Base-by-base conservation (phyloP, 2,113 vertebrate species). In the Takifugu flavidus region DNA sequence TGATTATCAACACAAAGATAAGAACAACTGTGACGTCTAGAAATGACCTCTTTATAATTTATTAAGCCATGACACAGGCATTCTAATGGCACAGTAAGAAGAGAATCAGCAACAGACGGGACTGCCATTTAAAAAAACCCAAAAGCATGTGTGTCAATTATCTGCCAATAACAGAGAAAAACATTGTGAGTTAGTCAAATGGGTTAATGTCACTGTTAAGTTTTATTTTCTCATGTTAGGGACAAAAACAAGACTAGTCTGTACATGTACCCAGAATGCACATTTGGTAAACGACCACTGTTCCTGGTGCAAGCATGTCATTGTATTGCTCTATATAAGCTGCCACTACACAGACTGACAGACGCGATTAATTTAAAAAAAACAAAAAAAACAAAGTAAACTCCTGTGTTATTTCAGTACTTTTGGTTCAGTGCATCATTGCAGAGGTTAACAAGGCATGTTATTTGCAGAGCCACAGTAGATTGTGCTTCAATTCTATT, bases 241-340 rank as follows among this genome's bases (percentile, higher is more conserved):
- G 47, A 74, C 55, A 14, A 62, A 25, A 67, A 59, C 59, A 74
- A 26, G 49, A 56, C 13, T 13, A 7, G 44, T 60, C 50, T 34
- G 53, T 39, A 77, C 42, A 62, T 25, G 39, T 63, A 20, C 20
- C 20, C 54, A 52, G 46, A 13, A 47, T 58, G 49, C 25, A 34
- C 47, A 55, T 59, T 67, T 49, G 54, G 52, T 56, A 70, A 79
- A 58, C 20, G 59, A 73, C 46, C 15, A 53, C 44, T 67, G 49
- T 57, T 69, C 67, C 47, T 15, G 8, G 49, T 45, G 25, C 44
- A 73, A 82, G 67, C 62, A 52, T 67, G 44, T 74, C 4, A 47
- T 74, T 34, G 67, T 85, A 86, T 87, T 85, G 77, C 82, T 85
- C 75, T 84, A 52, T 65, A 83, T 62, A 74, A 64, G 56, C 63